A percentile compares a stretch with the other conserved stretches of the same genome.
phyloP scores from a whole-genome alignment of 2,888 invertebrate genomes.

The Amphipoea lucens region DNA sequence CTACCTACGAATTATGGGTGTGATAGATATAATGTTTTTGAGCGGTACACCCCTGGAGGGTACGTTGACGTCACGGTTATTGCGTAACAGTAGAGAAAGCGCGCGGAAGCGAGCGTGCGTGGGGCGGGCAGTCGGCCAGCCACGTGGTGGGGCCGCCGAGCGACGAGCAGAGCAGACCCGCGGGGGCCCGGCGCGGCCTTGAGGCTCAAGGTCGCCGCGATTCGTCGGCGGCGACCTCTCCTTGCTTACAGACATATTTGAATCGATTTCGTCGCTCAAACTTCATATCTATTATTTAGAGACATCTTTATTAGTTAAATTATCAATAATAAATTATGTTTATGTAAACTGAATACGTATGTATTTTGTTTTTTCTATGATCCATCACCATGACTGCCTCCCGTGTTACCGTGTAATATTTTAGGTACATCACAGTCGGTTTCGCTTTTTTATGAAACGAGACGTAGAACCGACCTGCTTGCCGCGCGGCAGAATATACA shows the following conservation, averaged over 20 bases:
- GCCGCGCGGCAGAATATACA: not conserved
- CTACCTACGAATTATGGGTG: not conserved
- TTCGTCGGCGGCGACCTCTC: constrained; percentile 35
- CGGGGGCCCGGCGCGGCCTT: constrained; percentile 43
- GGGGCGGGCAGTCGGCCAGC: not conserved
- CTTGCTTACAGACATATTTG: constrained; percentile 21
- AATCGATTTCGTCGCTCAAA: constrained; percentile 41
- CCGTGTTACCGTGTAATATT: too few species aligned
- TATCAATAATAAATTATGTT: not conserved
- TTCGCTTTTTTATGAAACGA: constrained; percentile 2
- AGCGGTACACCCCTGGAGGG: not conserved
- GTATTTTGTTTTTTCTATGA: not conserved
- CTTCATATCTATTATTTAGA: not conserved
- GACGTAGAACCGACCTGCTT: not conserved
- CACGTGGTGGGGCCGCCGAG: not conserved
- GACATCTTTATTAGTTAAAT: not conserved
- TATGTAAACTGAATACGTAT: too few species aligned
- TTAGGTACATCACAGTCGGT: not conserved
- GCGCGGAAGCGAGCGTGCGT: not conserved
- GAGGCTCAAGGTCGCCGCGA: constrained; percentile 49
- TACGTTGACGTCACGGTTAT: constrained; percentile 2
- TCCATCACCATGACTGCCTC: not conserved
- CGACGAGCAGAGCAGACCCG: not conserved
- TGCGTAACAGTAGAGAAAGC: constrained; percentile 13
- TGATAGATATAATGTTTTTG: not conserved